Conservation (phyloP, 2,888 invertebrate genomes). For the Erebia aethiops region DNA sequence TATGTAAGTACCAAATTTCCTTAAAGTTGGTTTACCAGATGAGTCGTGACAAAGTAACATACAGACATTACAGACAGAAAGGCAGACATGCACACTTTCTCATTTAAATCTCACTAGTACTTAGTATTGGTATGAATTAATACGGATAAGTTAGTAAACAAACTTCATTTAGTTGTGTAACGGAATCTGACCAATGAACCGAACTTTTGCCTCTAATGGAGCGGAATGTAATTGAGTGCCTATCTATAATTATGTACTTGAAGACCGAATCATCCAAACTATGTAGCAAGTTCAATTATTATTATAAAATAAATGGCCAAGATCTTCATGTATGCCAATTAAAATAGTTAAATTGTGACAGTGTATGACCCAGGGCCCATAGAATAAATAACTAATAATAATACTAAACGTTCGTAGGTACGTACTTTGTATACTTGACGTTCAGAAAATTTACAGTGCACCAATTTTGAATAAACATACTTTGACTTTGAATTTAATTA, state of each 20-base stretch:
- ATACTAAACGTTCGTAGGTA: too few relatives aligned
- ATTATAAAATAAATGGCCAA: too few relatives aligned
- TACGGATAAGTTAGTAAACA: neutral
- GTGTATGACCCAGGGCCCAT: too few relatives aligned
- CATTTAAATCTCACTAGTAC: neutral
- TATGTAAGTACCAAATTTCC: too few relatives aligned
- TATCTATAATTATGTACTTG: neutral
- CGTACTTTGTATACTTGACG: neutral
- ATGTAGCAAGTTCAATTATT: neutral
- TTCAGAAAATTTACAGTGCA: too few relatives aligned
- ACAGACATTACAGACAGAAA: neutral
- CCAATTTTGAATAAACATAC: too few relatives aligned
- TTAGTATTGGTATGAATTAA: neutral
- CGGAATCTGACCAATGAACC: neutral
- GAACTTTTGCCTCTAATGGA: constrained; percentile 13
- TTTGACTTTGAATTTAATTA: too few relatives aligned
- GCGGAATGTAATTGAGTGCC: neutral
- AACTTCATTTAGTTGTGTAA: neutral
- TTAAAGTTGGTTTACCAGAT: neutral
- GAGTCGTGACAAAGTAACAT: too few relatives aligned
- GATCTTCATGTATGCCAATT: too few relatives aligned
- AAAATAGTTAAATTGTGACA: too few relatives aligned
- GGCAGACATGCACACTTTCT: neutral
- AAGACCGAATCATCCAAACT: neutral
- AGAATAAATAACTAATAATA: too few relatives aligned